phyloP scores from a whole-genome alignment of 1,140 invertebrate species.

The Drosophila repletoides region DNA sequence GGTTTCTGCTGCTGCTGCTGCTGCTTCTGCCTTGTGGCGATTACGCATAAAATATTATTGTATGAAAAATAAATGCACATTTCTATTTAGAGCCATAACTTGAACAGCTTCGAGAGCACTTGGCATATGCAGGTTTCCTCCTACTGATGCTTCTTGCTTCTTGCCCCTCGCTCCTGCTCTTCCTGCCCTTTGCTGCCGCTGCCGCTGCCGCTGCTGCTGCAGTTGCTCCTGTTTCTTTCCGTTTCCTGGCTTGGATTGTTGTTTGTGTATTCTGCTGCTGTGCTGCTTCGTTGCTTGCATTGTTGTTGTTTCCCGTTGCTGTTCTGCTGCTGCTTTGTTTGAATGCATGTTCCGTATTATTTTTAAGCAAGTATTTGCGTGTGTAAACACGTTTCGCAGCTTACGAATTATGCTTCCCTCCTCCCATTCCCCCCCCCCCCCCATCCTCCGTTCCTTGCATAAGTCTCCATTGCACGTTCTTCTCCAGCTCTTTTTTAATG shows the following conservation, averaged over 20 bases:
- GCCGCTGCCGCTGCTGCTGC: background rate
- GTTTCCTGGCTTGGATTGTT: slow-evolving; percentile 60
- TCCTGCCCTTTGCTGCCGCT: slow-evolving; percentile 1
- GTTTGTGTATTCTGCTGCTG: slow-evolving; percentile 17
- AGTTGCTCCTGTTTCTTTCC: slow-evolving; percentile 41
- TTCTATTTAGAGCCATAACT: slow-evolving; percentile 63
- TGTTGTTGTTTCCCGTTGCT: slow-evolving; percentile 6
- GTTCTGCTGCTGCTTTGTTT: slow-evolving; percentile 24
- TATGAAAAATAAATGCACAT: slow-evolving; percentile 64
- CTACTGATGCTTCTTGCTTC: slow-evolving; percentile 3
- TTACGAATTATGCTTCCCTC: slow-evolving; percentile 64
- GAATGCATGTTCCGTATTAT: slow-evolving; percentile 59
- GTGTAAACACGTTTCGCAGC: slow-evolving; percentile 78
- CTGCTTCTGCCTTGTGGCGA: slow-evolving; percentile 18
- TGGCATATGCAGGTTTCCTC: slow-evolving; percentile 59
- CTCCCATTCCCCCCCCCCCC: slow-evolving; percentile 10
- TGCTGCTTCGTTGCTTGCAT: slow-evolving; percentile 7
- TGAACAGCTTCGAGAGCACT: slow-evolving; percentile 14
- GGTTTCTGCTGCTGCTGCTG: slow-evolving; percentile 6
- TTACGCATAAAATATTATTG: slow-evolving; percentile 74
- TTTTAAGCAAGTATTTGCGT: slow-evolving; percentile 80
- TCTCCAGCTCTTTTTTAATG: slow-evolving; percentile 32
- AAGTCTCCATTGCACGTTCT: slow-evolving; percentile 58
- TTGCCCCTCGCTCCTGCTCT: background rate
- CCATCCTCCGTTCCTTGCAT: background rate